phyloP scores from a whole-genome alignment of 2,113 vertebrate genomes.

The Lates calcarifer region DNA sequence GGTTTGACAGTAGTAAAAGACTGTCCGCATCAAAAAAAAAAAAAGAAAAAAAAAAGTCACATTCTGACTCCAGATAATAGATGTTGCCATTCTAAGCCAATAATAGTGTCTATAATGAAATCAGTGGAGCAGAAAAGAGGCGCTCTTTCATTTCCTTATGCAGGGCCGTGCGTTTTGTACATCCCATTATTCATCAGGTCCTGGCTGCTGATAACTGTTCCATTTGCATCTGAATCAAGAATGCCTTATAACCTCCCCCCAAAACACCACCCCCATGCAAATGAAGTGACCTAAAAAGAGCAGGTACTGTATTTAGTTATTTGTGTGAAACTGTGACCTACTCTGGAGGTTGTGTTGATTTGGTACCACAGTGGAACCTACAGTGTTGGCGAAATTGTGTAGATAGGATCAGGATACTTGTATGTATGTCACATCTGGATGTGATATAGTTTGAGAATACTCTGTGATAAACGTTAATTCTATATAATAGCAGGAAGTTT shows the following conservation, averaged over 20 bases:
- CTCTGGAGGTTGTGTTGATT: conserved; percentile 47
- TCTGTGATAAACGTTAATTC: conserved; percentile 6
- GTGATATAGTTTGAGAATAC: neutral
- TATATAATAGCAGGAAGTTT: conserved; percentile 26
- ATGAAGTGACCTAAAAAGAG: conserved; percentile 84
- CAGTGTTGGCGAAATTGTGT: neutral
- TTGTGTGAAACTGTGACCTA: conserved; percentile 61
- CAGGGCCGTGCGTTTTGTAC: conserved; percentile 77
- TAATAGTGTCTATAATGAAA: conserved; percentile 89
- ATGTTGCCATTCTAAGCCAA: conserved; percentile 86
- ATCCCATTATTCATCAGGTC: conserved; percentile 84
- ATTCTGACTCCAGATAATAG: conserved; percentile 84
- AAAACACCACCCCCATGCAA: conserved; percentile 72
- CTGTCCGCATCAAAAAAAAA: conserved; percentile 72
- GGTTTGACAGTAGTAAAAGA: conserved; percentile 80
- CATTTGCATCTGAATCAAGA: conserved; percentile 87
- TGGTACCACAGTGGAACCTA: conserved; percentile 9
- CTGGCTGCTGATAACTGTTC: conserved; percentile 80
- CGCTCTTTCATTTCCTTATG: conserved; percentile 86
- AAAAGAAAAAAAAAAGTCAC: conserved; percentile 67
- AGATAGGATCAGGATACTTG: neutral
- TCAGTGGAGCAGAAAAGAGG: conserved; percentile 86
- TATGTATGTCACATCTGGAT: conserved; percentile 26
- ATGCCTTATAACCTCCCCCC: conserved; percentile 75
- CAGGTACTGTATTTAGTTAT: conserved; percentile 67